Conservation (phyloP, 1,140 invertebrate genomes). For the Drosophila paulistorum region DNA sequence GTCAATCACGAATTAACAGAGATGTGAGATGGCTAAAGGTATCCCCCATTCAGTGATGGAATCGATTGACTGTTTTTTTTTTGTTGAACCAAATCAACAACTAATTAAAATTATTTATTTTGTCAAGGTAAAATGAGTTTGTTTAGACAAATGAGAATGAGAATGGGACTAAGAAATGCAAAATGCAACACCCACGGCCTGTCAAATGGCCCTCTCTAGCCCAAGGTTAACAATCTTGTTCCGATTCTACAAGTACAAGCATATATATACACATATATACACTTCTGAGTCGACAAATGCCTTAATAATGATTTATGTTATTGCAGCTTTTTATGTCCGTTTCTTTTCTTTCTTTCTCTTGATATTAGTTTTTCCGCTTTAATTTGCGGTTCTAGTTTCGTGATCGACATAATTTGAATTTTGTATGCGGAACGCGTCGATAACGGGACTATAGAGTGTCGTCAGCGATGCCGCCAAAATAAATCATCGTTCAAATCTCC, state of each 20-base stretch:
- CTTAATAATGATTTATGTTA: conserved; percentile 1
- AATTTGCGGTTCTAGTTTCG: conserved; percentile 35
- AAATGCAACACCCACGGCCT: conserved; percentile 13
- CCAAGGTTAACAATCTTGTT: conserved; percentile 9
- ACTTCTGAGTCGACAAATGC: neutral
- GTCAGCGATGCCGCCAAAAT: conserved; percentile 66
- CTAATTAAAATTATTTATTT: neutral
- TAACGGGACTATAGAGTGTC: conserved; percentile 34
- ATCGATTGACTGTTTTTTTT: too few species aligned
- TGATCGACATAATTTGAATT: conserved; percentile 71
- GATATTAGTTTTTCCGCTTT: conserved; percentile 8
- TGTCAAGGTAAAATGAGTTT: neutral
- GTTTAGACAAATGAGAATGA: conserved; percentile 1
- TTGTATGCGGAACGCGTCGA: conserved; percentile 75
- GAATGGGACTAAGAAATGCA: neutral
- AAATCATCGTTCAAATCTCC: conserved; percentile 73
- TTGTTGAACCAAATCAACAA: neutral
- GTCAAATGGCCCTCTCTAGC: neutral
- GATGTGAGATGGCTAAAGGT: too few species aligned
- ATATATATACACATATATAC: neutral
- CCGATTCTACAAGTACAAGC: neutral
- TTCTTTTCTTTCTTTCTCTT: neutral
- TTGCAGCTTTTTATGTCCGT: conserved; percentile 8
- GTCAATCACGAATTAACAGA: too few species aligned
- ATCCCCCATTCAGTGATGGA: too few species aligned